Base-by-base conservation (phyloP, 2,113 vertebrate species). In the Bubo bubo region DNA sequence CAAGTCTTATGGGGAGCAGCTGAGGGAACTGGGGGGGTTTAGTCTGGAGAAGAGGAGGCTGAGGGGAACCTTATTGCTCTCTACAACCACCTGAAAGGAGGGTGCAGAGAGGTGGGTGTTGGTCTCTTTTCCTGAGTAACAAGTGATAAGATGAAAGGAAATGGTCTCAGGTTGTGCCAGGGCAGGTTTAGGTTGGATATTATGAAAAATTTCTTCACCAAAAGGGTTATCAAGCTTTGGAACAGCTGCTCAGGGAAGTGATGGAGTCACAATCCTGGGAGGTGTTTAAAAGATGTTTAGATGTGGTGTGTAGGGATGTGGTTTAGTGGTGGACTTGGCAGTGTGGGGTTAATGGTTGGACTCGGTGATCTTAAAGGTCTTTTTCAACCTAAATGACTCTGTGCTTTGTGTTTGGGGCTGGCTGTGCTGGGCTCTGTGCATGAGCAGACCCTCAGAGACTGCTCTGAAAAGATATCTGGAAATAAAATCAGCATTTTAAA, bases 31-130 rank as follows among this genome's bases (percentile, higher is more conserved):
- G 60, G 8, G 20, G 3, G 4, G 2, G 35, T 27, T 95, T 3
- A 81, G 6, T 4, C 43, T 66, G 80, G 53, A 63, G 41, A 11
- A 86, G 9, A 89, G 47, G 37, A 71, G 62, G 23, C n/a, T 93
- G 20, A 35, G 30, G 8, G n/a, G 49, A 41, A 30, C 12, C 8
- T 77, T 3, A 0, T 27, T 1, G 0, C 5, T 43, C 9, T 7
- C 26, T 26, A 2, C 23, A 66, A 8, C 45, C 72, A 1, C 30
- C 22, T 41, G 34, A 9, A 4, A 35, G 53, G 55, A 88, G 50
- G 2, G 0, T n/a, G 67, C 3, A 41, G 30, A 0, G 2, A 14
- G 14, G 4, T 12, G 35, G 58, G 2, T 19, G 23, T 59, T 0
- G 2, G 35, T 23, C 8, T 87, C 41, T 73, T 13, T 5, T 43